Evolutionary conservation across 2,888 invertebrate species (phyloP).

Genomic region (Antheraea yamamai): DNA sequence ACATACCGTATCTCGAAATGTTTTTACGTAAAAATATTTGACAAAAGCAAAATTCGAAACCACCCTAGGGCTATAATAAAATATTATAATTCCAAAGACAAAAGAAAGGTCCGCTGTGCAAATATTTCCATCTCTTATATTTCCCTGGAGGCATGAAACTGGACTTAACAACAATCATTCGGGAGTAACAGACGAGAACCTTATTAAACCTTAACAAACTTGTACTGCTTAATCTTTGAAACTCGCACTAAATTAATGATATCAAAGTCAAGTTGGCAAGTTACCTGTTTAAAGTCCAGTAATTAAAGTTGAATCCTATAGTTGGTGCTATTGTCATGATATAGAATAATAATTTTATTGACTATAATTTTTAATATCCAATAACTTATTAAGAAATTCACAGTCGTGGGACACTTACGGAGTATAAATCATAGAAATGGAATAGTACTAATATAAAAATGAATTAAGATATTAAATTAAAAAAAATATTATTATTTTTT

Average conservation of each 20-base stretch:
- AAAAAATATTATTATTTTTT: no score
- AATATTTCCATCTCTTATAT: slow-evolving; percentile 62
- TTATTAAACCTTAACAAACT: slow-evolving; percentile 62
- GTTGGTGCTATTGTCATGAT: slow-evolving; percentile 19
- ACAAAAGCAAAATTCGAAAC: slow-evolving; percentile 28
- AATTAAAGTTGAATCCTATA: slow-evolving; percentile 38
- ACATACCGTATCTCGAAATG: neutral
- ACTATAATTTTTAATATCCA: neutral
- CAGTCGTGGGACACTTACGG: neutral
- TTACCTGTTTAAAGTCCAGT: slow-evolving; percentile 45
- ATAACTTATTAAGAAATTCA: neutral
- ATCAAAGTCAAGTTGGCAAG: slow-evolving; percentile 44
- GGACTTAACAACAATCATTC: slow-evolving; percentile 63
- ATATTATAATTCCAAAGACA: slow-evolving; percentile 47
- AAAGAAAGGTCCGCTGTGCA: slow-evolving; percentile 47
- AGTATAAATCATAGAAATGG: no score
- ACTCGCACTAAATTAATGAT: slow-evolving; percentile 49
- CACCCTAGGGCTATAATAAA: slow-evolving; percentile 39
- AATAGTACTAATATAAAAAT: no score
- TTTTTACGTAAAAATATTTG: slow-evolving; percentile 13
- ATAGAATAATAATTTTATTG: neutral
- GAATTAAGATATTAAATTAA: no score
- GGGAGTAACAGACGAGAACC: slow-evolving; percentile 53
- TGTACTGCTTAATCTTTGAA: slow-evolving; percentile 60
- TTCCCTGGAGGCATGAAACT: slow-evolving; percentile 59